Percentiles rank a stretch among this genome's conserved stretches.
These are phyloP conservation scores for cattle (Bos taurus) DNA, from an alignment of 2,113 vertebrate species.

Conservation along the genomic window DNA sequence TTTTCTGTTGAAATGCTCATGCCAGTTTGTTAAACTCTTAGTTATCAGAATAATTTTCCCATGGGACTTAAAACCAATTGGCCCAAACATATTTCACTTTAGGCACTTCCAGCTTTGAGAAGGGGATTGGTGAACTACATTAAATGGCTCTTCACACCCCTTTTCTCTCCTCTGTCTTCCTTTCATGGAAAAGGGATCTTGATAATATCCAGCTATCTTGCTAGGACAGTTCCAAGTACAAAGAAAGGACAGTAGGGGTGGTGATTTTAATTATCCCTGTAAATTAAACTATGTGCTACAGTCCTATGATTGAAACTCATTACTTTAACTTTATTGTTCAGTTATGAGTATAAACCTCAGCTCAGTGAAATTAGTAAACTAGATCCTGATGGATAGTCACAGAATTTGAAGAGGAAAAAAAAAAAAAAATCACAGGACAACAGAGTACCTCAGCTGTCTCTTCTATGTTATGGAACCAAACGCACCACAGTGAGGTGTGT, in stretches of 20 bases:
- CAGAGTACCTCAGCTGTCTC: slow-evolving; percentile 12
- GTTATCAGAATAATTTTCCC: slow-evolving; percentile 50
- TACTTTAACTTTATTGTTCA: slow-evolving; percentile 77
- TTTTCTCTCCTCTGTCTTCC: not conserved
- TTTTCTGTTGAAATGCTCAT: not conserved
- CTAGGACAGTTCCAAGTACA: slow-evolving; percentile 65
- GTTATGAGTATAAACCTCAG: slow-evolving; percentile 76
- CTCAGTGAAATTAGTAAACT: slow-evolving; percentile 73
- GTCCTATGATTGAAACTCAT: slow-evolving; percentile 76
- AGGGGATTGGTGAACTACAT: not conserved
- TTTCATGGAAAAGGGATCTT: slow-evolving; percentile 40
- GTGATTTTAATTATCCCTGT: slow-evolving; percentile 77
- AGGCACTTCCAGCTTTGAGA: slow-evolving; percentile 29
- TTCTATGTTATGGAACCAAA: not conserved
- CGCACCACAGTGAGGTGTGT: not conserved
- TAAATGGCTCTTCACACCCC: not conserved
- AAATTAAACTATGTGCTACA: slow-evolving; percentile 76
- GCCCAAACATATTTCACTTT: not conserved
- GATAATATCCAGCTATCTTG: slow-evolving; percentile 37
- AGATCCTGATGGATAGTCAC: slow-evolving; percentile 47
- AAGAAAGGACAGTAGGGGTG: slow-evolving; percentile 66
- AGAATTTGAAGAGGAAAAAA: slow-evolving; percentile 37
- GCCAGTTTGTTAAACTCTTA: slow-evolving; percentile 20
- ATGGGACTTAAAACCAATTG: slow-evolving; percentile 35
- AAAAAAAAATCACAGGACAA: not conserved